Base-by-base conservation (phyloP, 2,888 invertebrate species). In the Mactromeris polynyma region DNA sequence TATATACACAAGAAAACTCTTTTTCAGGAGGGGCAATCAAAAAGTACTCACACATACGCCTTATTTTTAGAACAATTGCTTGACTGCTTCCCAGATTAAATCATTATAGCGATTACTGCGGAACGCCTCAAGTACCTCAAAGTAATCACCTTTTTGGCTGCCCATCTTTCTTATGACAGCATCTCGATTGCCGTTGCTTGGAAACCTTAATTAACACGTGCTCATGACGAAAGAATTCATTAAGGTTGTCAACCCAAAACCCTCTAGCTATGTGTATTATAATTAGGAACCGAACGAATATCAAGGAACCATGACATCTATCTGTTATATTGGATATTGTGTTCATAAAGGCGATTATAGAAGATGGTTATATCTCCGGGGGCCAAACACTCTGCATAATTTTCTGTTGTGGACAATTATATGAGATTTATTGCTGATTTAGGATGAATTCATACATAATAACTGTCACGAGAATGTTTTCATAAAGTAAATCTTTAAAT, bases 171-270 rank as follows among this genome's bases (percentile, higher is more conserved):
- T 26, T 9, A 26, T 2, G 58, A 64, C 58, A 64, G 9, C 46
- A 46, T 46, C 17, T 11, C 17, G 11, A n/a, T 21, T 64, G 26
- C 2, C 26, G 58, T 64, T 26, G 58, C 58, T 64, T n/a, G 58
- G 58, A n/a, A 26, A 64, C 58, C 4, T 26, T 64, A n/a, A n/a
- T 9, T 64, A 64, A 46, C 46, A 17, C 26, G 58, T 26, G 58
- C 7, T n/a, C 26, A 26, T 9, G 26, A 64, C n/a, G 26, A 26
- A 11, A 26, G 26, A 9, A 64, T 7, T 64, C 58, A 64, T 64
- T 64, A 26, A 26, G 58, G 26, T 64, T 64, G 58, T 64, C 58
- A 64, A 26, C 58, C n/a, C 58, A 64, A 64, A 64, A 64, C 58
- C 58, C 58, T 26, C 26, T n/a, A 64, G 58, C 26, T 26, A 64